Percentiles rank a stretch among this genome's conserved stretches.
phyloP scores from a whole-genome alignment of 1,140 invertebrate species.

The Cataglyphis hispanica region DNA sequence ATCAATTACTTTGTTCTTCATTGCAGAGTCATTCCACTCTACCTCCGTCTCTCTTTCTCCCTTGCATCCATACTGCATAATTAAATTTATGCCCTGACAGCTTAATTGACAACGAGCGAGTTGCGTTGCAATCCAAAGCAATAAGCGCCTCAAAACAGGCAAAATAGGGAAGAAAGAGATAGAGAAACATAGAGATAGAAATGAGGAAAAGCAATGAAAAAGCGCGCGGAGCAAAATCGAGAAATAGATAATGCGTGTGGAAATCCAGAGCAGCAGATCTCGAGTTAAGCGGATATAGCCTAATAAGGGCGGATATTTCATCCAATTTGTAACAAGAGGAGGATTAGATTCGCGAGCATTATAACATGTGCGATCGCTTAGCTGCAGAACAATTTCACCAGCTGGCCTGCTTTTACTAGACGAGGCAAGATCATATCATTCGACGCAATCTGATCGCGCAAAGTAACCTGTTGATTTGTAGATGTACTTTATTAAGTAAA shows the following conservation, averaged over 20 bases:
- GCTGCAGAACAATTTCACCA: slow-evolving; percentile 45
- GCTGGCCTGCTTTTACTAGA: slow-evolving; percentile 51
- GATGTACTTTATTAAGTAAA: slow-evolving; percentile 72
- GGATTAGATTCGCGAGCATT: slow-evolving; percentile 64
- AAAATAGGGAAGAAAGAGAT: neutral
- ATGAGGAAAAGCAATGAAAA: slow-evolving; percentile 10
- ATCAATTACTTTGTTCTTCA: slow-evolving; percentile 27
- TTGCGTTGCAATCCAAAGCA: slow-evolving; percentile 16
- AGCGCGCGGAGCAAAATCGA: slow-evolving; percentile 32
- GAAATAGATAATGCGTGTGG: slow-evolving; percentile 3
- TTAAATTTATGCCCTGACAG: slow-evolving; percentile 79
- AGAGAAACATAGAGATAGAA: neutral
- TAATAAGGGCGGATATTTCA: slow-evolving; percentile 72
- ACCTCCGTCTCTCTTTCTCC: neutral
- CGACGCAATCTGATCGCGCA: neutral
- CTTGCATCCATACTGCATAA: slow-evolving; percentile 60
- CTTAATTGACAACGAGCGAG: slow-evolving; percentile 55
- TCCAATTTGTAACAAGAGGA: slow-evolving; percentile 69
- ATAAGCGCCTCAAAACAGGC: slow-evolving; percentile 5
- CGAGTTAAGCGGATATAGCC: slow-evolving; percentile 66
- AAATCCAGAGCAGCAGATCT: slow-evolving; percentile 37
- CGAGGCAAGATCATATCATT: slow-evolving; percentile 6
- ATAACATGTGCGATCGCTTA: slow-evolving; percentile 51
- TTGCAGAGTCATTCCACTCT: neutral
- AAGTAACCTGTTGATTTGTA: slow-evolving; percentile 78